Evolutionary conservation across 2,113 vertebrate genomes (phyloP).

Genomic region (Otis tarda): DNA sequence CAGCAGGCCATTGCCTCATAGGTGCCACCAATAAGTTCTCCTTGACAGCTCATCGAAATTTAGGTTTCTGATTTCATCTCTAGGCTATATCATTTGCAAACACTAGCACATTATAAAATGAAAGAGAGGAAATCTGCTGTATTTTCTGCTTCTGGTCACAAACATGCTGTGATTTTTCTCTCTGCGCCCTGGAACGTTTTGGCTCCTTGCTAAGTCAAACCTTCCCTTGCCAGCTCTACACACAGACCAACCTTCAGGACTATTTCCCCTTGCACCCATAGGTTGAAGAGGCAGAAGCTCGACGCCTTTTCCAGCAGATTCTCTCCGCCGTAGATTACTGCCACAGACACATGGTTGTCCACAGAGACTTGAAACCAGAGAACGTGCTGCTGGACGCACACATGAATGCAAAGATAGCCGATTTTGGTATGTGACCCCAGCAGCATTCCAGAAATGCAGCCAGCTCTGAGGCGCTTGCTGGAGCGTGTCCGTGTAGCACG

Average conservation of each 20-base stretch:
- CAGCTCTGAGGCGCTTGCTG: neutral
- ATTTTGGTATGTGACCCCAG: constrained; percentile 87
- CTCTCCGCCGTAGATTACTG: constrained; percentile 98
- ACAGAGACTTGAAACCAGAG: constrained; percentile 97
- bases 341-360: constrained; percentile 98
- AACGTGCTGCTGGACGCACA: constrained; percentile 94
- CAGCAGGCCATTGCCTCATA: neutral
- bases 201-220: neutral
- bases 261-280: constrained; percentile 41
- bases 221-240: neutral
- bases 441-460: constrained; percentile 30
- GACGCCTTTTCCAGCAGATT: constrained; percentile 98
- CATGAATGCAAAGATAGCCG: constrained; percentile 98
- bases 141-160: neutral
- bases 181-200: neutral
- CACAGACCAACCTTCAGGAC: neutral
- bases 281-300: constrained; percentile 94
- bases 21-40: neutral
- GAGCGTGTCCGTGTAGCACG: neutral
- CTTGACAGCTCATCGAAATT: neutral
- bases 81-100: neutral
- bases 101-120: neutral
- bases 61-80: neutral
- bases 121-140: neutral
- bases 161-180: neutral